Evolutionary conservation across 2,797 vertebrate species (phyloP).

Genomic region (Megaceryle alcyon): DNA sequence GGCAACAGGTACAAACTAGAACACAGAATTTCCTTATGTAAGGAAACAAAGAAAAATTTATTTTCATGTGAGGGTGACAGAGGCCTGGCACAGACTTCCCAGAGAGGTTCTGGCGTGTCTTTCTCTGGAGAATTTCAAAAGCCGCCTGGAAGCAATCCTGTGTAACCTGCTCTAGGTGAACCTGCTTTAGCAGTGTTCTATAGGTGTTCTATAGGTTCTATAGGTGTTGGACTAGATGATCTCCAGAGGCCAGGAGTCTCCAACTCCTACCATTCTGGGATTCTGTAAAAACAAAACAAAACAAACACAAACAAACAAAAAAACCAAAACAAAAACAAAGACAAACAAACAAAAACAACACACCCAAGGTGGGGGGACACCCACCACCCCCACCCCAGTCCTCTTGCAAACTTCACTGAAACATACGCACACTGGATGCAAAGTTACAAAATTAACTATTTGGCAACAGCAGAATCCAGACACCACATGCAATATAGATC

Average conservation of each 20-base stretch:
- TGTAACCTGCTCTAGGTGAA: neutral
- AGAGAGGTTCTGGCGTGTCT: neutral
- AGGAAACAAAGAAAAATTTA: neutral
- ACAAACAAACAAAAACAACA: neutral
- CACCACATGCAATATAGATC: neutral
- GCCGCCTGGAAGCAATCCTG: neutral
- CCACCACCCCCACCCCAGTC: neutral
- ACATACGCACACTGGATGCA: accelerated
- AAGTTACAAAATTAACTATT: neutral
- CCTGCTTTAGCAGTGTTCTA: neutral
- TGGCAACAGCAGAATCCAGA: neutral
- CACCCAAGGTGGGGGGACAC: no score
- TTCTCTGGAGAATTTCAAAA: neutral
- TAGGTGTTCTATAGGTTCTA: no score
- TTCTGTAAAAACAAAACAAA: neutral
- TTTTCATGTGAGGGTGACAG: neutral
- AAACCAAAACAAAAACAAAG: no score
- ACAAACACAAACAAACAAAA: no score
- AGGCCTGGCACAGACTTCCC: neutral
- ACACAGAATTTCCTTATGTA: neutral
- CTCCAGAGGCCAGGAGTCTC: neutral
- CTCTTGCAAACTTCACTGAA: neutral
- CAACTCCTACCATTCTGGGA: no score
- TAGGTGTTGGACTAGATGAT: neutral
- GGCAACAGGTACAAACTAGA: neutral